Evolutionary conservation across 2,113 vertebrate genomes (phyloP), one percentile per base, ranked within the genome.

Genomic region (Hippolais icterina): DNA sequence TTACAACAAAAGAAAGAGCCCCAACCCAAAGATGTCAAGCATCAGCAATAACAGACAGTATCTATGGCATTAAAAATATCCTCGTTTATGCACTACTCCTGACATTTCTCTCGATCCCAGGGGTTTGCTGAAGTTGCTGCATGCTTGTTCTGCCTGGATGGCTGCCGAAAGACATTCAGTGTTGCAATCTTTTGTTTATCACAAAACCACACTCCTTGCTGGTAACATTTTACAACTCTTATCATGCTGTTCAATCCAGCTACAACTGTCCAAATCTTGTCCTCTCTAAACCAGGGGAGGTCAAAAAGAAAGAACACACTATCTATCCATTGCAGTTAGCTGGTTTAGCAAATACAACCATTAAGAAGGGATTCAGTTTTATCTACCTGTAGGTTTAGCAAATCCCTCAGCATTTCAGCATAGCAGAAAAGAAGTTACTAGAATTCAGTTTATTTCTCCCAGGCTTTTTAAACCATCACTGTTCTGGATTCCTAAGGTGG

Each of bases 151-250:
- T 87, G 84, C 52, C 70, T 87, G 84, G 78, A 69, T 81, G 83
- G 83, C 83, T 92, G 74, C 83, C 3, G 37, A 87, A 84, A 91
- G 70, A 84, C 69, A 66, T 49, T 39, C 85, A 59, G 42, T 82
- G 70, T 93, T 89, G 88, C 89, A 88, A 85, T 54, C 37, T 56
- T 92, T 91, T 96, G 92, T 92, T 96, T 86, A 90, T 76, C 85
- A 61, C 70, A 76, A 92, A 93, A 57, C 66, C 66, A 37, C 13
- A 6, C 65, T 91, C 74, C 85, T 87, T 70, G 66, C 84, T 87
- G 79, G 74, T 94, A 92, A 91, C 83, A 64, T 86, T 93, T 93
- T 86, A 85, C 90, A 87, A 42, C 83, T 81, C 81, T 94, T 93
- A 94, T 80, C 88, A 74, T 0, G 5, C 89, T 60, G 41, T 44